phyloP scores from a whole-genome alignment of 2,797 vertebrate species.

The Threskiornis aethiopicus region DNA sequence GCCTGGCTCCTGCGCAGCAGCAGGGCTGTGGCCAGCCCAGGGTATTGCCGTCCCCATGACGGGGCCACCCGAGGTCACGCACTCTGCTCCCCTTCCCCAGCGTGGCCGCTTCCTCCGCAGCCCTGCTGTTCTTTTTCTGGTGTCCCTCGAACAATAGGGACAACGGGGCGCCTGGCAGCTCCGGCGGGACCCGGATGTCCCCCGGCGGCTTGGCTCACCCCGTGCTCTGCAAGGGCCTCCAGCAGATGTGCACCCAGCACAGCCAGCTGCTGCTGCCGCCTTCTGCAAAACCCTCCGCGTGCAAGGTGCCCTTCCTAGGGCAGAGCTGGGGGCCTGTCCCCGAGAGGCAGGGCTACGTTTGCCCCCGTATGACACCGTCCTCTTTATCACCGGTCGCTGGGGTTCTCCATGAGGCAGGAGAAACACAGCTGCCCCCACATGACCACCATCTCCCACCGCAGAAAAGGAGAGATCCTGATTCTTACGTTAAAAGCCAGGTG shows the following conservation, averaged over 20 bases:
- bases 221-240: not conserved
- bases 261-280: not conserved
- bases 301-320: not conserved
- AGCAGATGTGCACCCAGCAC: not conserved
- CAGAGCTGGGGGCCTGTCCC: not conserved
- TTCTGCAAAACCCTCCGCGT: not conserved
- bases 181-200: not conserved
- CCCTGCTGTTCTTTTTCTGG: not conserved
- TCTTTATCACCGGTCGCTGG: not conserved
- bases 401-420: not conserved
- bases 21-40: not conserved
- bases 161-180: not conserved
- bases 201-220: not conserved
- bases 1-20: not conserved
- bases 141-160: not conserved
- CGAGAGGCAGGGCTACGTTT: rapidly evolving
- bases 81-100: not conserved
- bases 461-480: not conserved
- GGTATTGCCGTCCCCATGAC: rapidly evolving
- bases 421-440: not conserved
- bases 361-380: not conserved
- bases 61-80: not conserved
- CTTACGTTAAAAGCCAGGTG: not conserved
- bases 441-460: not conserved
- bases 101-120: not conserved